Percentiles rank a stretch among this genome's conserved stretches.
These are phyloP conservation scores for Cheilosia urbana DNA, from an alignment of 2,888 invertebrate species.

Conservation along the genomic window DNA sequence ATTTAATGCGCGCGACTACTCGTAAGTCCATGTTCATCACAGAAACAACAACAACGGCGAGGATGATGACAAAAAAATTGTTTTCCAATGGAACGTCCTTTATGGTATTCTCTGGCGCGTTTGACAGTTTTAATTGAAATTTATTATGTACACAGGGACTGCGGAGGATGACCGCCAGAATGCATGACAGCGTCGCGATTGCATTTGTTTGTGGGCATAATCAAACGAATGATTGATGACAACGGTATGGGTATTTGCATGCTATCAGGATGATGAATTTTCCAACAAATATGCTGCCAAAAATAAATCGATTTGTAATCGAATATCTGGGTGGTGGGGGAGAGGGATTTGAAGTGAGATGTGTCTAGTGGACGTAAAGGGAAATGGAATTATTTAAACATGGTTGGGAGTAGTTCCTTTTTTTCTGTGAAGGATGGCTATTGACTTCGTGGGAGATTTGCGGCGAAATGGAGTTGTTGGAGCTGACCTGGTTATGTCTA, in stretches of 20 bases:
- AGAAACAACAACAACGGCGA: neutral
- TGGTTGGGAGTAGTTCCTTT: no score
- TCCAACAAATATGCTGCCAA: neutral
- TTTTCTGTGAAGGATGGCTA: no score
- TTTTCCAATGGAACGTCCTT: conserved; percentile 50
- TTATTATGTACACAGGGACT: conserved; percentile 68
- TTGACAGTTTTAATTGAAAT: conserved; percentile 74
- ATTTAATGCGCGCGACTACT: neutral
- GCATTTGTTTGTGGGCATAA: conserved; percentile 47
- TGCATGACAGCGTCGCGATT: conserved; percentile 42
- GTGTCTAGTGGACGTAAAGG: neutral
- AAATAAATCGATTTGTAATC: conserved; percentile 21
- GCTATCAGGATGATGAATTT: conserved; percentile 42
- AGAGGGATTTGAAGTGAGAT: neutral
- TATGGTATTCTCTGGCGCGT: conserved; percentile 33
- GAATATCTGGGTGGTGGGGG: neutral
- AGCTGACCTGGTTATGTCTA: no score
- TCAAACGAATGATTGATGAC: conserved; percentile 51
- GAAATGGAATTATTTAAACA: neutral
- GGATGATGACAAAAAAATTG: neutral
- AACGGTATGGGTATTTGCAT: conserved; percentile 56
- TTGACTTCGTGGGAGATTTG: no score
- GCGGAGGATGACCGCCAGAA: neutral
- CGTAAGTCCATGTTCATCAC: conserved; percentile 1
- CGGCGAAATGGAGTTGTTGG: no score